Evolutionary conservation across 2,113 vertebrate genomes (phyloP), one percentile per base, ranked within the genome.

Genomic region (Silurus asotus): DNA sequence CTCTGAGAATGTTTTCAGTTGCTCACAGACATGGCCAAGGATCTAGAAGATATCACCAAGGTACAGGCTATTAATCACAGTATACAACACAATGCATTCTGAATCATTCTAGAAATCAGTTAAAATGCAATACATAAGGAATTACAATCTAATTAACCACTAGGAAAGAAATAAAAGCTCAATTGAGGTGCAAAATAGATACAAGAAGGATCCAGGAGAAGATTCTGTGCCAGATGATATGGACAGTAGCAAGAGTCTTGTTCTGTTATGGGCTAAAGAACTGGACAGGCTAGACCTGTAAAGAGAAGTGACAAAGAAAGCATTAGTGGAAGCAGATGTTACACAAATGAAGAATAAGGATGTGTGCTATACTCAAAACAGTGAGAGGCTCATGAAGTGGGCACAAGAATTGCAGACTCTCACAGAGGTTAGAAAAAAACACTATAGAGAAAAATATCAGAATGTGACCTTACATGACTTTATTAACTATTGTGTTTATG

Each of bases 181-280:
- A 11, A 0, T 25, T 51, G 28, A 37, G 37, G 37, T 37, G 37
- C 37, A 37, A 37, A 37, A 45, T 69, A 78, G 20, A 9, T 2
- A 85, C 19, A 79, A 56, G 28, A 53, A 69, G 9, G 19, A 6
- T n/a, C 20, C 13, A 59, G 55, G 23, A 23, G 64, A 86, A 20
- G 25, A 72, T 53, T 53, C 25, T 49, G 14, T 58, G 49, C 55
- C 84, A 25, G 23, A 6, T 2, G 53, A 75, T 69, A 19, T 83
- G 45, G 80, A 83, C 56, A 77, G 45, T 6, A 86, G 87, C 25
- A 76, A 84, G 48, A 82, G 49, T 25, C 83, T 85, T 20, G 81
- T 88, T 64, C 78, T 76, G 5, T n/a, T 20, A 7, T 88, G 84
- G 80, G 87, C 87, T 4, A 45, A 86, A 67, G 79, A 88, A 76